Conservation (phyloP, 2,797 vertebrate species). For the Acrocephalus scirpaceus region DNA sequence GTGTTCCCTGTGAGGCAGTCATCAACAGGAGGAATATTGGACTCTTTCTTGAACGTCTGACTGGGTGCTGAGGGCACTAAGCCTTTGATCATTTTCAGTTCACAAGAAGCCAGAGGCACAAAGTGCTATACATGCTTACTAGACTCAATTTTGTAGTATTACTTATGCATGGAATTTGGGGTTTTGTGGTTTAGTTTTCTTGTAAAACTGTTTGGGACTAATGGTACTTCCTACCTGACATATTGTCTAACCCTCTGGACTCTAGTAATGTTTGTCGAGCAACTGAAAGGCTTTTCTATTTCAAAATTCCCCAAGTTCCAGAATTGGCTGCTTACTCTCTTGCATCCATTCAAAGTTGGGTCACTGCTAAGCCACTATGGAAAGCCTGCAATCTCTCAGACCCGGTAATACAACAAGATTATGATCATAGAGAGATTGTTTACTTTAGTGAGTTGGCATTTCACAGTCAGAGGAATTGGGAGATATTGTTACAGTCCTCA, state of each 20-base stretch:
- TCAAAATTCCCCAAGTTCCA: background rate
- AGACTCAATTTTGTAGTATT: slow-evolving; percentile 45
- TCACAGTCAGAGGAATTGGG: background rate
- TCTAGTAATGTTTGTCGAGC: background rate
- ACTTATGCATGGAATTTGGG: slow-evolving; percentile 16
- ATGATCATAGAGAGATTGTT: background rate
- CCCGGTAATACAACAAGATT: background rate
- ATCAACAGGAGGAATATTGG: background rate
- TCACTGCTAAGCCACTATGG: background rate
- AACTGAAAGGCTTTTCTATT: slow-evolving; percentile 15
- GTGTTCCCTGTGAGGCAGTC: slow-evolving; percentile 14
- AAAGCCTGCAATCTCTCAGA: background rate
- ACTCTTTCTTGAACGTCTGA: slow-evolving; percentile 31
- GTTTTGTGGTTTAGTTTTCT: slow-evolving; percentile 27
- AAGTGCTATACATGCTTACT: slow-evolving; percentile 44
- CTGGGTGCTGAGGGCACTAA: background rate
- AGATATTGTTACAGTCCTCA: background rate
- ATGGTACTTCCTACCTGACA: slow-evolving; percentile 39
- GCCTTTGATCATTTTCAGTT: slow-evolving; percentile 53
- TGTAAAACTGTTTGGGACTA: slow-evolving; percentile 31
- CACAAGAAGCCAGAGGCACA: background rate
- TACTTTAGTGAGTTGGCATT: background rate
- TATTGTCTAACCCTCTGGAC: slow-evolving; percentile 1
- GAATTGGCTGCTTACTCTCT: background rate
- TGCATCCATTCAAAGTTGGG: background rate